phyloP scores from a whole-genome alignment of 2,888 invertebrate species.

The Ochropleura plecta region DNA sequence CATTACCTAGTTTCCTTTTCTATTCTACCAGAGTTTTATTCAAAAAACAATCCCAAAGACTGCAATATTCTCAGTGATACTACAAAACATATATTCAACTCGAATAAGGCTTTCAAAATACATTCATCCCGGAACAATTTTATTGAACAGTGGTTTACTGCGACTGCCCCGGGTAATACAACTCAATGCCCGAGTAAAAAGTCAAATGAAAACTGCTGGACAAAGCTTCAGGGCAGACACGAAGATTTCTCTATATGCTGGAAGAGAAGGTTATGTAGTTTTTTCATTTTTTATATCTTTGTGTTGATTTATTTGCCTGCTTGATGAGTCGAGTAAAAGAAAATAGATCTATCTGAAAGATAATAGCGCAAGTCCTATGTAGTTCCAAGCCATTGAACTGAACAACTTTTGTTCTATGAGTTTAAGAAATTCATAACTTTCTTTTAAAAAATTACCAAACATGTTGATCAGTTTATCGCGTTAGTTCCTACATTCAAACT shows the following conservation, averaged over 20 bases:
- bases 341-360: no score
- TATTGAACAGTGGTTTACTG: conserved; percentile 46
- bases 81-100: conserved; percentile 21
- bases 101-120: conserved; percentile 42
- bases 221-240: conserved; percentile 29
- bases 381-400: background rate
- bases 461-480: no score
- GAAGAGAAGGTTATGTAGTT: conserved; percentile 1
- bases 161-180: conserved; percentile 48
- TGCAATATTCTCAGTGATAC: conserved; percentile 15
- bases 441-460: no score
- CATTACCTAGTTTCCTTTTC: background rate
- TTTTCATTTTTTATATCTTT: background rate
- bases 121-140: conserved; percentile 40
- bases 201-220: conserved; percentile 63
- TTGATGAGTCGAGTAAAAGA: background rate
- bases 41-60: background rate
- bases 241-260: conserved; percentile 25
- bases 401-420: background rate
- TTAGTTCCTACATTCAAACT: no score
- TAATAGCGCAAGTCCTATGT: no score
- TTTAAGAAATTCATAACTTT: background rate
- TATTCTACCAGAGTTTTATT: background rate
- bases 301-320: background rate
- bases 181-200: conserved; percentile 61